These are phyloP conservation scores for Calephelis perditalis DNA, from an alignment of 2,888 invertebrate species.

Conservation along the genomic window DNA sequence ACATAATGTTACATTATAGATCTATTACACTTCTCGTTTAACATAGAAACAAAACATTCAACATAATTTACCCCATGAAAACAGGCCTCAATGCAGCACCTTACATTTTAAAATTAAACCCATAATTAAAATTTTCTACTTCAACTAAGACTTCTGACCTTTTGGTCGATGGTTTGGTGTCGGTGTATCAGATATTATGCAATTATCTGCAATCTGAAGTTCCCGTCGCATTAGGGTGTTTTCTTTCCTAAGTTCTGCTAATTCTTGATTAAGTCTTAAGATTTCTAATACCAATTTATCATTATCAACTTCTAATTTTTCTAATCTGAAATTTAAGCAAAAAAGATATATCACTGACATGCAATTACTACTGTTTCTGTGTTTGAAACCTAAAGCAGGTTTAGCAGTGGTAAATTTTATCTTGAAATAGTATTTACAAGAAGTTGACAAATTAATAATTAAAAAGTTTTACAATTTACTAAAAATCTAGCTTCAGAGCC, in stretches of 20 bases:
- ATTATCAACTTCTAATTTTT: conserved; percentile 79
- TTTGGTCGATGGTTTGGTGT: conserved; percentile 44
- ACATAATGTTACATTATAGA: too few relatives aligned
- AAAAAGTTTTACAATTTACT: too few relatives aligned
- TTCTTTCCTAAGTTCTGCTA: conserved; percentile 85
- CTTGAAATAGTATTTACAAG: too few relatives aligned
- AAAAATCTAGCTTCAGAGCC: too few relatives aligned
- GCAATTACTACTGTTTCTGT: too few relatives aligned
- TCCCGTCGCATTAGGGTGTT: conserved; percentile 80
- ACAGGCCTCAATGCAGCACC: conserved; percentile 32
- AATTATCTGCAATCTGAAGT: conserved; percentile 81
- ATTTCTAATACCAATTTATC: conserved; percentile 85
- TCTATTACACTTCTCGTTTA: background rate
- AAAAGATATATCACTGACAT: conserved; percentile 5
- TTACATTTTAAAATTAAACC: conserved; percentile 30
- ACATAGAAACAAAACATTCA: conserved; percentile 16
- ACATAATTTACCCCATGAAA: background rate
- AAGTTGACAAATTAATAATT: too few relatives aligned
- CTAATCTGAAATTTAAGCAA: conserved; percentile 49
- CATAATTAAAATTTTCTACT: conserved; percentile 27
- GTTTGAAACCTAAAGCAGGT: too few relatives aligned
- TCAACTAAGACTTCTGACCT: conserved; percentile 58
- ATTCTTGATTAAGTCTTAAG: conserved; percentile 83
- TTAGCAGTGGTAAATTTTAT: too few relatives aligned
- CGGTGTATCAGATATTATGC: conserved; percentile 58